Base-by-base conservation (phyloP, 1,140 invertebrate species). In the Oryzaephilus surinamensis region DNA sequence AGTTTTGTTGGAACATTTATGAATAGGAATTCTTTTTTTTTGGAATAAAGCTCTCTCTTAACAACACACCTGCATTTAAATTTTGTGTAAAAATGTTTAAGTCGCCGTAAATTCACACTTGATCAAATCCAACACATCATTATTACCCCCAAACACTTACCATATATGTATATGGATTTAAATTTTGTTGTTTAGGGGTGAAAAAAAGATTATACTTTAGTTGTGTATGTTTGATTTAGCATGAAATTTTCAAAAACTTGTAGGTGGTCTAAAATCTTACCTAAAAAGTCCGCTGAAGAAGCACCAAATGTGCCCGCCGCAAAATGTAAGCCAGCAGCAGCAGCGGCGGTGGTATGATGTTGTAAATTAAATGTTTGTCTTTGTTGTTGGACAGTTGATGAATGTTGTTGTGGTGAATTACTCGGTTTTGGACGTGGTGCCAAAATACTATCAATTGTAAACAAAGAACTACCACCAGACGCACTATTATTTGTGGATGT, bases 391-490 rank as follows among this genome's bases (percentile, higher is more conserved):
- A 71, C 56, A 20, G 60, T 24, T 8, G 6, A 10, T 21, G 6
- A 10, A 6, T 21, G 59, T 39, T 63, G 59, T 43, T 65, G 64
- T 0, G 45, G 56, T 8, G 59, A 43, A 12, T 55, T 43, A 2
- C 70, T 65, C 16, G 63, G 65, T 4, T 24, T 24, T 30, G 62
- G 66, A 32, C 65, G 63, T 16, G 76, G 76, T 13, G 79, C 81
- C 51, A 87, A 61, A 38, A 85, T 84, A 61, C 80, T 84, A 61
- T 86, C 82, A 47, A 85, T 86, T 44, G 81, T 85, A 55, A 85
- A 85, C 19, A 81, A 64, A 18, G 79, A 82, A 6, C 68, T 67
- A 10, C 69, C 66, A 29, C 71, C 59, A 21, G 70, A 55, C 19
- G 31, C 27, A 24, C 11, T 19, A 41, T 29, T 21, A 24, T 15